Evolutionary conservation across 2,797 vertebrate species (phyloP).

Genomic region (Pangasius djambal): DNA sequence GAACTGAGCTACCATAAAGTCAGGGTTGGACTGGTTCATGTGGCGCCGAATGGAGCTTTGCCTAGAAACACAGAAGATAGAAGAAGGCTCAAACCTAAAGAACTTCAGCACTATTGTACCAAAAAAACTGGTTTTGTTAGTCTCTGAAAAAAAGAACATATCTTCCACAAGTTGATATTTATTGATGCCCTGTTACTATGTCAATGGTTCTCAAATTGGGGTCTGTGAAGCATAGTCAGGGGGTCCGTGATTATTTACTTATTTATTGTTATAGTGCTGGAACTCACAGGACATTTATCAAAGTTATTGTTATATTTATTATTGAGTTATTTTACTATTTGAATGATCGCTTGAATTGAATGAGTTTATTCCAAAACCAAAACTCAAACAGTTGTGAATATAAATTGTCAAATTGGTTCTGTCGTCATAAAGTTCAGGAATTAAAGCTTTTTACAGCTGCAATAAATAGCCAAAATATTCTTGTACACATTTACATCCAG

Average conservation of each 20-base stretch:
- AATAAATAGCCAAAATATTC: not conserved
- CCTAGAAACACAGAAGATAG: constrained; percentile 55
- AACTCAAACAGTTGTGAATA: not conserved
- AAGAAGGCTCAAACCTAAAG: constrained; percentile 3
- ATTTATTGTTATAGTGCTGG: not conserved
- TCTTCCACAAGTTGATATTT: not conserved
- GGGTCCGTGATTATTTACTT: not conserved
- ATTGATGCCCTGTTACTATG: not conserved
- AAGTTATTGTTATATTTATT: not conserved
- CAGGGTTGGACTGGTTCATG: constrained; percentile 96
- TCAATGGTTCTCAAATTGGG: not conserved
- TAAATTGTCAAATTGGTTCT: not conserved
- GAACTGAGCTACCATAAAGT: constrained; percentile 96
- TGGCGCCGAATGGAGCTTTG: constrained; percentile 89
- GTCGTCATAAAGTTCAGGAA: not conserved
- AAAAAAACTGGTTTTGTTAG: not conserved
- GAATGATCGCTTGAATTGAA: not conserved
- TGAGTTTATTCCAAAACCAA: not conserved
- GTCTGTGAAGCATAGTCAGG: not conserved
- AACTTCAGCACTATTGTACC: not conserved
- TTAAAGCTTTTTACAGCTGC: not conserved
- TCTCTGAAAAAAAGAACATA: not conserved
- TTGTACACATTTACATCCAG: not conserved
- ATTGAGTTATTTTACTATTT: not conserved
- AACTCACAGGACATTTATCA: not conserved